Base-by-base conservation (phyloP, 2,888 invertebrate genomes). In the Criorhina ranunculi region DNA sequence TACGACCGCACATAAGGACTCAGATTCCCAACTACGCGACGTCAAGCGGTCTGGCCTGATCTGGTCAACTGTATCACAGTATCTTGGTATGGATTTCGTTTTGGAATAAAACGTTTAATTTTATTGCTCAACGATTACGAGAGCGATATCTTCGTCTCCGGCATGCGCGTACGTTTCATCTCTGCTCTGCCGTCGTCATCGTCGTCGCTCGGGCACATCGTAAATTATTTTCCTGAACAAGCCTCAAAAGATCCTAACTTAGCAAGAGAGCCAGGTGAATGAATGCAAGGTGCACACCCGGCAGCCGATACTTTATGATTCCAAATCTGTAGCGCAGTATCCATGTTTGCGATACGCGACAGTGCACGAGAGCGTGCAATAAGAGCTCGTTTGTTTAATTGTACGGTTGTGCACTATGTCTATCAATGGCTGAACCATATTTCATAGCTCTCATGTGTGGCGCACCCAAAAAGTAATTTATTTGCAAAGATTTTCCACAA, bases 21-120 rank as follows among this genome's bases (percentile, higher is more conserved):
- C 66, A 12, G 40, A 66, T 59, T 64, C 31, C 75, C 62, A 37
- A 42, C 31, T 33, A 44, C n/a, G 19, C 5, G 77, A 83, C 77
- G 83, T 55, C 83, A 83, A 73, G 40, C 78, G 49, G 83, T 83
- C 83, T 83, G 67, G 77, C 69, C 37, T 57, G 49, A 78, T 83
- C 83, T 83, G 67, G 77, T 75, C 37, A 62, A 51, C 37, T 62
- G 51, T 62, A 62, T 46, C 64, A 12, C 42, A 55, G 35, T 24
- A 24, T 57, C 53, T 59, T 55, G 31, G 37, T 73, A 59, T 77
- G 49, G 59, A 69, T 73, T 76, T 73, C 62, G 7, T 46, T 73
- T 62, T 40, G 57, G 44, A 62, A 83, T 83, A 78, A 83, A 83
- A 78, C 67, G 83, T 78, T 83, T 62, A 78, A 78, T 83, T 83